Conservation (phyloP, 2,797 vertebrate species). For the Luscinia megarhynchos region DNA sequence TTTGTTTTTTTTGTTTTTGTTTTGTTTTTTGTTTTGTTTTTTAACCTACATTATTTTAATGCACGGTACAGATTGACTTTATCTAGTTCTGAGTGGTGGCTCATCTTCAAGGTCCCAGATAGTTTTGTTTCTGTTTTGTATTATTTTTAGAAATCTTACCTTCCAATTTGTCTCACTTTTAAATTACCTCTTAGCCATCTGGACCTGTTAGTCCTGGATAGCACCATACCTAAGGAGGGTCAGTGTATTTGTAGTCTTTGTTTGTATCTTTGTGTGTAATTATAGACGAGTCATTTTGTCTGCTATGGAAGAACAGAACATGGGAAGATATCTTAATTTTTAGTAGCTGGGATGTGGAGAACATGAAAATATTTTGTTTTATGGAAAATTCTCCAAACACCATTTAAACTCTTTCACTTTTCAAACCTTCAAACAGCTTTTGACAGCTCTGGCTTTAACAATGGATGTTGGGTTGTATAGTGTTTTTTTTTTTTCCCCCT, state of each 20-base stretch:
- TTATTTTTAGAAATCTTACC: background rate
- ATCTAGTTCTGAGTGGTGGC: background rate
- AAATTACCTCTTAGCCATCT: background rate
- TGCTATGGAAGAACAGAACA: background rate
- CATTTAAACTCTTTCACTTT: background rate
- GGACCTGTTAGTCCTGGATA: background rate
- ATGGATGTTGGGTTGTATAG: background rate
- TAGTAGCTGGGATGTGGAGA: background rate
- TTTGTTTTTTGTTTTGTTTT: background rate
- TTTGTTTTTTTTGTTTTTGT: background rate
- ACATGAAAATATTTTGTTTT: background rate
- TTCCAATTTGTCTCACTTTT: background rate
- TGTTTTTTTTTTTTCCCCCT: accelerated
- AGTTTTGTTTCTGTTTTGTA: background rate
- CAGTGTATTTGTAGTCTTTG: background rate
- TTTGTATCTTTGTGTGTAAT: background rate
- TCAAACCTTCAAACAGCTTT: background rate
- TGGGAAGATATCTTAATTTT: background rate
- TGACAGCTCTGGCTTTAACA: background rate
- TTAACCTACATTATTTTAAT: background rate
- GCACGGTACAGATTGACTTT: background rate
- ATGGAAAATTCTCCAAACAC: background rate
- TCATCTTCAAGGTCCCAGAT: background rate
- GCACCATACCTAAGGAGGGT: background rate
- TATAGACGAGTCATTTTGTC: background rate